phyloP scores from a whole-genome alignment of 1,140 invertebrate species.

The Leptinotarsa undecemlineata region DNA sequence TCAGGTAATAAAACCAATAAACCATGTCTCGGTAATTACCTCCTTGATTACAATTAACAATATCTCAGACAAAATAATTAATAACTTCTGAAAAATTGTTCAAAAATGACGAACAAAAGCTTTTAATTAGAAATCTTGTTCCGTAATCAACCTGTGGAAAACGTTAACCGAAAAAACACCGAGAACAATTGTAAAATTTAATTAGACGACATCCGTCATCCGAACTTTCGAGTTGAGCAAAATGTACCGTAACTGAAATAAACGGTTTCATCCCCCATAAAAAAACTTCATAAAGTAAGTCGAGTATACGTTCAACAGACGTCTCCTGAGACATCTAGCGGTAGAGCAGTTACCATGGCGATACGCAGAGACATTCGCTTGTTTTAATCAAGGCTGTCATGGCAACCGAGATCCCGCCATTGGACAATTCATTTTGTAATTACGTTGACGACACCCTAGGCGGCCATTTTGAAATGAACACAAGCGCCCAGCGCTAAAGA shows the following conservation, averaged over 20 bases:
- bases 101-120: background rate
- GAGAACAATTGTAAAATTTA: constrained; percentile 26
- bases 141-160: background rate
- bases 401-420: constrained; percentile 57
- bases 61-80: too few relatives aligned
- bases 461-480: constrained; percentile 57
- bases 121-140: background rate
- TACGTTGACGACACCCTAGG: constrained; percentile 58
- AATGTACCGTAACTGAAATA: constrained; percentile 47
- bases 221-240: constrained; percentile 36
- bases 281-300: constrained; percentile 41
- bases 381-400: constrained; percentile 58
- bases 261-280: constrained; percentile 43
- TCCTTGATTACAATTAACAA: too few relatives aligned
- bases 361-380: constrained; percentile 55
- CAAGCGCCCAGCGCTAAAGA: constrained; percentile 48
- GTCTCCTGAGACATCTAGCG: constrained; percentile 49
- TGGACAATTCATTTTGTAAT: constrained; percentile 59
- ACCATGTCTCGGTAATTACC: too few relatives aligned
- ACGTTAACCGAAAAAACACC: background rate
- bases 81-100: background rate
- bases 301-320: constrained; percentile 26
- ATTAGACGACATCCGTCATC: constrained; percentile 38
- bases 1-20: too few relatives aligned
- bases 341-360: constrained; percentile 50